A percentile compares a stretch with the other conserved stretches of the same genome.
These are phyloP conservation scores for Noctilio leporinus DNA, from an alignment of 2,113 vertebrate genomes.

Conservation along the genomic window DNA sequence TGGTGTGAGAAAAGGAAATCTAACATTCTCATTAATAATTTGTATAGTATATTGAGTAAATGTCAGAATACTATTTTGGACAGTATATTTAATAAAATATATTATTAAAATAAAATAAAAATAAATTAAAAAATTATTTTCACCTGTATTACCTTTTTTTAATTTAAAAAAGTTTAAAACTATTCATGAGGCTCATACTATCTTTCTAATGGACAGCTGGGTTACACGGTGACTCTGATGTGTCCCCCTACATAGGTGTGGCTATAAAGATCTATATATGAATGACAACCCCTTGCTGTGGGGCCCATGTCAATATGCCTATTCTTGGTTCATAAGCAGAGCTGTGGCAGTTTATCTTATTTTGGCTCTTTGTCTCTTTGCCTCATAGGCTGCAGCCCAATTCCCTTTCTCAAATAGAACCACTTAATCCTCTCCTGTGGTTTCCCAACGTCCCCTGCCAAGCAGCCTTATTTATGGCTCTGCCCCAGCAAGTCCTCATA, in stretches of 20 bases:
- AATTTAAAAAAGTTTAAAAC: not conserved
- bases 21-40: not conserved
- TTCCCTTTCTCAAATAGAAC: not conserved
- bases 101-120: too few species aligned
- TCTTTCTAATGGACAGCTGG: not conserved
- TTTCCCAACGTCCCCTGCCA: not conserved
- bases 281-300: not conserved
- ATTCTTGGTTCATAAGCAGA: constrained; percentile 18
- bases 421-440: not conserved
- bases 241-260: not conserved
- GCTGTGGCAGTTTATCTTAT: not conserved
- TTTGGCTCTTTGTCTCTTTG: not conserved
- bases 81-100: not conserved
- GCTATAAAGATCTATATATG: not conserved
- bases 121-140: too few species aligned
- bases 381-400: not conserved
- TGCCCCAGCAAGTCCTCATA: not conserved
- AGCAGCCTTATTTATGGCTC: not conserved
- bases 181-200: not conserved
- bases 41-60: not conserved
- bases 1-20: not conserved
- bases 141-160: not conserved
- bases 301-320: not conserved
- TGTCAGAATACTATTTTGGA: not conserved
- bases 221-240: not conserved